These are phyloP conservation scores for Nasonia longicornis DNA, from an alignment of 1,140 invertebrate genomes.

Conservation along the genomic window DNA sequence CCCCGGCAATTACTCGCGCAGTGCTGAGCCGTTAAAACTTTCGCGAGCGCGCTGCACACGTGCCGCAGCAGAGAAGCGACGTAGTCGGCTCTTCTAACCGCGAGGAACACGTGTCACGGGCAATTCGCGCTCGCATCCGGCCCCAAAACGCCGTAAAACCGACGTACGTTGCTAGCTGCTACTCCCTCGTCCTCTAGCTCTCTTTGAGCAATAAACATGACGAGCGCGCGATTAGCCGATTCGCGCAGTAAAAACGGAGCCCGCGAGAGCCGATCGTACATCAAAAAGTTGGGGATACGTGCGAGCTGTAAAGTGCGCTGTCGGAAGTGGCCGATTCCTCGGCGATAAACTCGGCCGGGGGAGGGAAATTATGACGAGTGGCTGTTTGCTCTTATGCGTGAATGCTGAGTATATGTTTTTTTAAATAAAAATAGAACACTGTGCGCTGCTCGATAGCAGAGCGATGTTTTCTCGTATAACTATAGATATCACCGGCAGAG, in stretches of 20 bases:
- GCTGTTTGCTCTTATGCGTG: no score
- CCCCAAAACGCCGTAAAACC: conserved; percentile 8
- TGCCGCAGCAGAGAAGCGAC: not conserved
- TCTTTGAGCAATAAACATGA: not conserved
- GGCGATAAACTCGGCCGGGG: not conserved
- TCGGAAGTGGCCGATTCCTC: not conserved
- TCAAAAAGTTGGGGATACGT: not conserved
- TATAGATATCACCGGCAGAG: no score
- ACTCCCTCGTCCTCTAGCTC: not conserved
- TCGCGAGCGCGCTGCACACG: not conserved
- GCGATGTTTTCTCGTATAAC: no score
- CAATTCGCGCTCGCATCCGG: not conserved
- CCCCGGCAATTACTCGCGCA: not conserved
- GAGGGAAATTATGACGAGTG: no score
- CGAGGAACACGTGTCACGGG: conserved; percentile 13
- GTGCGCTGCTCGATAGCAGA: no score
- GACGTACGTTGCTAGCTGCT: not conserved
- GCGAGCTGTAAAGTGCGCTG: not conserved
- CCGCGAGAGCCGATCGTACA: not conserved
- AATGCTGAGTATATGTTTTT: no score
- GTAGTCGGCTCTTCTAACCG: not conserved
- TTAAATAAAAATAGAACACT: no score
- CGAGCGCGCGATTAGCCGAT: not conserved
- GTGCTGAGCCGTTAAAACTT: not conserved
- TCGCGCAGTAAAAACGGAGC: not conserved